These are phyloP conservation scores for Chiroxiphia lanceolata DNA, from an alignment of 2,797 vertebrate species.

Conservation along the genomic window DNA sequence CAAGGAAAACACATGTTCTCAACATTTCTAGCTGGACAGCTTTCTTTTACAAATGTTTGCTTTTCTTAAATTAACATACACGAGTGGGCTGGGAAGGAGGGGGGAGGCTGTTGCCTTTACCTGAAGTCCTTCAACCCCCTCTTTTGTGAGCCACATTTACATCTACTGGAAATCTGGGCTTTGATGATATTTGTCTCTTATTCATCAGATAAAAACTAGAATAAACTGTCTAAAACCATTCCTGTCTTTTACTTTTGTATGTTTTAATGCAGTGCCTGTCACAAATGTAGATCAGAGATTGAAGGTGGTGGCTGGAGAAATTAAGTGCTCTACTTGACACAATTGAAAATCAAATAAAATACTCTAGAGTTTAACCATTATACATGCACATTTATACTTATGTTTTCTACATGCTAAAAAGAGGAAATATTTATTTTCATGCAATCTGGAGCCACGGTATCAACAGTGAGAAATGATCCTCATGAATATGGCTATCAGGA, in stretches of 20 bases:
- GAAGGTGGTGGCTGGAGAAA: not conserved
- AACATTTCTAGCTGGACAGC: constrained; percentile 11
- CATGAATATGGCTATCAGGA: not conserved
- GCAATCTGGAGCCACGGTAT: not conserved
- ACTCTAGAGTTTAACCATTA: not conserved
- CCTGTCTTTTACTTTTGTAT: not conserved
- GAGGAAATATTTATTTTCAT: not conserved
- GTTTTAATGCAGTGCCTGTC: not conserved
- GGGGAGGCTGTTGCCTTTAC: not conserved
- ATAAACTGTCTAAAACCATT: not conserved
- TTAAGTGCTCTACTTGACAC: not conserved
- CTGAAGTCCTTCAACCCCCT: not conserved
- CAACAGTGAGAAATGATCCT: not conserved
- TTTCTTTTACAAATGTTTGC: constrained; percentile 46
- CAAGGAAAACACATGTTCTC: constrained; percentile 32
- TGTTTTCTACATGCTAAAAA: not conserved
- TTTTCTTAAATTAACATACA: constrained; percentile 15
- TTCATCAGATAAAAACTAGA: not conserved
- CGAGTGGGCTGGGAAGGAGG: not conserved
- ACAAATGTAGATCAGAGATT: constrained; percentile 23
- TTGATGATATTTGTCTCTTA: not conserved
- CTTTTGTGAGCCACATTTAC: not conserved
- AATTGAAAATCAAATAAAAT: not conserved
- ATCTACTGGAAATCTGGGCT: not conserved
- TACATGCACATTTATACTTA: not conserved